Evolutionary conservation across 2,888 invertebrate genomes (phyloP).

Genomic region (Archips xylosteana): DNA sequence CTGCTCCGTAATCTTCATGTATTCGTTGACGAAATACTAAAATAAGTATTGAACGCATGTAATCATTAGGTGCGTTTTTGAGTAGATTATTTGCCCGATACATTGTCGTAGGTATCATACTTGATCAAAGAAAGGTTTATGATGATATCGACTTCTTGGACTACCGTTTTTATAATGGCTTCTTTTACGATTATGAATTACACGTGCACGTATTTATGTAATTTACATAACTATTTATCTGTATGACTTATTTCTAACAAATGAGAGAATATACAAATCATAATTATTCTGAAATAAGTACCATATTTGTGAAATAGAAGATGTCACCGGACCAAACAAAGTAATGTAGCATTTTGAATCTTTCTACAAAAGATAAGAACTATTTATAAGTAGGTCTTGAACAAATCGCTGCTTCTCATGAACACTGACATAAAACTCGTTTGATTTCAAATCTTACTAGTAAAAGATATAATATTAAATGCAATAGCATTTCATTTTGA

Average conservation of each 20-base stretch:
- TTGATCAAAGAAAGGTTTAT: slow-evolving; percentile 6
- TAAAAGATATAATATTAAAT: no score
- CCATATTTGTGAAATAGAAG: slow-evolving; percentile 6
- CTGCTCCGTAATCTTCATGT: slow-evolving; percentile 7
- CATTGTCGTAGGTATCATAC: slow-evolving; percentile 25
- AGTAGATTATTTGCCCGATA: slow-evolving; percentile 43
- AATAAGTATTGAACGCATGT: slow-evolving; percentile 49
- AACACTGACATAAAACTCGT: no score
- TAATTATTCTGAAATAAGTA: slow-evolving; percentile 15
- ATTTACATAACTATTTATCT: slow-evolving; percentile 33
- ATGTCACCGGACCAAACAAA: slow-evolving; percentile 26
- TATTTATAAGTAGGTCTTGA: slow-evolving; percentile 45
- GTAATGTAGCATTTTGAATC: slow-evolving; percentile 1
- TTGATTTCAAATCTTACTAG: no score
- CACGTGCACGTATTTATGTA: slow-evolving; percentile 35
- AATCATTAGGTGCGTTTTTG: slow-evolving; percentile 42
- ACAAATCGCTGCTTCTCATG: slow-evolving; percentile 10
- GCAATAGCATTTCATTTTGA: no score
- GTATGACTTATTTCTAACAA: slow-evolving; percentile 26
- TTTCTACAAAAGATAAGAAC: slow-evolving; percentile 39
- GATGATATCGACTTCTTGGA: slow-evolving; percentile 2
- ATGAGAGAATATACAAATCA: slow-evolving; percentile 13
- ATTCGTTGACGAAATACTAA: slow-evolving; percentile 50
- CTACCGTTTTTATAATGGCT: slow-evolving; percentile 15
- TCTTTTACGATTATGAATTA: slow-evolving; percentile 25